These are phyloP conservation scores for Dicerorhinus sumatrensis DNA, from an alignment of 2,113 vertebrate genomes.

Conservation along the genomic window DNA sequence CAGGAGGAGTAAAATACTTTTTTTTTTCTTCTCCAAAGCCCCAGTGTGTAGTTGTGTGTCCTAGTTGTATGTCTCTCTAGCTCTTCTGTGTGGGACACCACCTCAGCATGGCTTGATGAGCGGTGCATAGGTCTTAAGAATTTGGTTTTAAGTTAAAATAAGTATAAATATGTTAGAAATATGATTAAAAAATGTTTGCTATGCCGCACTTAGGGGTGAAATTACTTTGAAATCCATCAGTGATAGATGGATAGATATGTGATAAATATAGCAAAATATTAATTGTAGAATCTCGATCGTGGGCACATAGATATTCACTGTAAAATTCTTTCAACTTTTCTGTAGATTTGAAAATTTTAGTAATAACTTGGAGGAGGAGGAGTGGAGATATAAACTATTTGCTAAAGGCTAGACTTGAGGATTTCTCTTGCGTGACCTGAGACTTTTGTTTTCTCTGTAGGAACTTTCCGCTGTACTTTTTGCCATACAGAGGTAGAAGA, in stretches of 20 bases:
- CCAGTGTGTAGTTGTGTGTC: too few relatives aligned
- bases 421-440: conserved; percentile 59
- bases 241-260: background rate
- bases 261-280: background rate
- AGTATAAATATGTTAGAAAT: conserved; percentile 40
- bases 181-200: conserved; percentile 27
- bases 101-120: too few relatives aligned
- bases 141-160: conserved; percentile 60
- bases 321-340: conserved; percentile 33
- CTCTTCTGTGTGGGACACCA: too few relatives aligned
- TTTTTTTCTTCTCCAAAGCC: too few relatives aligned
- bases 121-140: background rate
- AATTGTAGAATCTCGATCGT: conserved; percentile 3
- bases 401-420: background rate
- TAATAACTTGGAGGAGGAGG: background rate
- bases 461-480: conserved; percentile 97
- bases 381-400: background rate
- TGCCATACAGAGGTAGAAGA: conserved; percentile 98
- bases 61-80: too few relatives aligned
- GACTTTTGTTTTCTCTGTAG: conserved; percentile 83
- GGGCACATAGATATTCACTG: background rate
- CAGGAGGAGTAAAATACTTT: background rate
- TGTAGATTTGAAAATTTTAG: conserved; percentile 51
- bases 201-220: background rate
- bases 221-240: conserved; percentile 32